Evolutionary conservation across 2,888 invertebrate species (phyloP), one percentile per base, ranked within the genome.

Genomic region (Pteria penguin): DNA sequence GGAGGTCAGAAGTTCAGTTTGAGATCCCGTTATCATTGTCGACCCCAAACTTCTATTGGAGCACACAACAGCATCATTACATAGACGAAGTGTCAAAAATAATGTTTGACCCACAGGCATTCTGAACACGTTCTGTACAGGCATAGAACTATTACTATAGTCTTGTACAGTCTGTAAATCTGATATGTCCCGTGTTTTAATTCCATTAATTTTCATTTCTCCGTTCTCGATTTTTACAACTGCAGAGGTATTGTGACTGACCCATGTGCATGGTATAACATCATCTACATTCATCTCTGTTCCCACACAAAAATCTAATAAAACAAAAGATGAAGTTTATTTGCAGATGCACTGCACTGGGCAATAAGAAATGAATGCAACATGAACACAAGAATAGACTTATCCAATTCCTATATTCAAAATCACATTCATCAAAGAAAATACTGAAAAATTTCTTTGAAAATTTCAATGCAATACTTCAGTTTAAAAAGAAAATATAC

Each of bases 11-110:
- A 82, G 29, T 26, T 58, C 61, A 8, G 82, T 73, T 14, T 70
- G 63, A 11, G 65, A 55, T 58, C 75, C 72, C 14, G 74, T 71
- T 2, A 86, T 74, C 2, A 84, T 22, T 14, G 81, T 61, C 2
- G 82, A 71, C 4, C 84, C 83, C 0, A 81, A 70, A 54, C 81
- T 61, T 45, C 80, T 80, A 11, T 70, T 55, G 14, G 72, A 69
- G 60, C 85, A 84, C 14, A 80, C 58, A 24, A 77, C 36, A 0
- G 86, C 86, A 36, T 81, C 77, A 58, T 85, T 86, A 74, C 87
- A 87, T 5, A 83, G 58, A 27, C 73, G 58, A 60, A 85, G 26
- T 18, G 60, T 73, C 3, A 67, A 26, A 55, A 67, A 73, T 61
- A 73, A 31, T n/a, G 45, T 45, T 26, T 68, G 66, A 52, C 29